phyloP scores from a whole-genome alignment of 2,797 vertebrate genomes.

The Pogoniulus pusillus region DNA sequence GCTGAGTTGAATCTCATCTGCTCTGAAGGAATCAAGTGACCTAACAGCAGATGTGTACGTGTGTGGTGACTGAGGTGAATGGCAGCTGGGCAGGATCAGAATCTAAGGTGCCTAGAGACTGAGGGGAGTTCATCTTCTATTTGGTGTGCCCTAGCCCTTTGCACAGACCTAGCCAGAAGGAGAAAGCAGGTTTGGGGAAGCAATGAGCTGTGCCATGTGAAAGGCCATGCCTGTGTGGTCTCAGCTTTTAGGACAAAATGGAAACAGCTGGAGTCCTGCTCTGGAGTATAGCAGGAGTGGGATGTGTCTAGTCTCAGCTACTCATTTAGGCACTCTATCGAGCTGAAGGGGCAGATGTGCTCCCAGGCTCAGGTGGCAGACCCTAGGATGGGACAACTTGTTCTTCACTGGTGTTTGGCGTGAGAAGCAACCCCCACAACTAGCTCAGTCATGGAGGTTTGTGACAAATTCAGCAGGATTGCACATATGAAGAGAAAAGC shows the following conservation, averaged over 20 bases:
- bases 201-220: rapidly evolving
- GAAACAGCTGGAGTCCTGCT: not conserved
- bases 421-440: not conserved
- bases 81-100: not conserved
- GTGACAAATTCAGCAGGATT: not conserved
- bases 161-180: not conserved
- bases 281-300: not conserved
- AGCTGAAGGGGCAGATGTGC: not conserved
- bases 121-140: not conserved
- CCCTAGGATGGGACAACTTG: not conserved
- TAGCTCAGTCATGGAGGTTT: rapidly evolving
- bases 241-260: too few species aligned
- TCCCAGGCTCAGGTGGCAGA: not conserved
- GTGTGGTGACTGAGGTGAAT: not conserved
- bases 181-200: not conserved
- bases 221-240: not conserved
- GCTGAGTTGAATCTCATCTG: not conserved
- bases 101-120: not conserved
- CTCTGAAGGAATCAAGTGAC: not conserved
- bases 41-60: rapidly evolving
- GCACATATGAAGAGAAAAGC: not conserved
- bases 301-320: not conserved
- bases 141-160: not conserved
- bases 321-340: not conserved
- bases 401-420: not conserved